Evolutionary conservation across 2,797 vertebrate species (phyloP).

Genomic region (Typhlichthys eigenmanni): DNA sequence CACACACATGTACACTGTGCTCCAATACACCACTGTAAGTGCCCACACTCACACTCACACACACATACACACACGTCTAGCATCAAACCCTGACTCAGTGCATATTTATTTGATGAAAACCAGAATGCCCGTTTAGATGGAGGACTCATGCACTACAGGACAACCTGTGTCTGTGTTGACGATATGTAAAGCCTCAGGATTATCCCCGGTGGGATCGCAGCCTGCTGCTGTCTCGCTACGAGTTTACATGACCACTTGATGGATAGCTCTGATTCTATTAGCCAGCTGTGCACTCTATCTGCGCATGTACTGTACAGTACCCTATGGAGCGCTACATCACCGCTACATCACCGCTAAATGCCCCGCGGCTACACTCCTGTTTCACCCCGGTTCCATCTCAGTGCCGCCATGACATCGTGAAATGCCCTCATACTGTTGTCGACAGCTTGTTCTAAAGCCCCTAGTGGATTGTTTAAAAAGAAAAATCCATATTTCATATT

Average conservation of each 20-base stretch:
- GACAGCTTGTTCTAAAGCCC: constrained; percentile 48
- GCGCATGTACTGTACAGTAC: constrained; percentile 27
- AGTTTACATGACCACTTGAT: constrained; percentile 71
- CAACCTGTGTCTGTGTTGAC: constrained; percentile 75
- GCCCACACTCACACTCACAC: constrained; percentile 29
- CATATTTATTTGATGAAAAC: constrained; percentile 69
- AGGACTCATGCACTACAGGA: constrained; percentile 58
- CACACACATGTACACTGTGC: constrained; percentile 6
- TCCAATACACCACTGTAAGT: constrained; percentile 23
- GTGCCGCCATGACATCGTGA: constrained; percentile 49
- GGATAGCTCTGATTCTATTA: constrained; percentile 68
- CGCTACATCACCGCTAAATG: constrained; percentile 59
- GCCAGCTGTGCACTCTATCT: constrained; percentile 61
- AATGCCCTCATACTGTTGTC: constrained; percentile 43
- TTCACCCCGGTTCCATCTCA: constrained; percentile 36
- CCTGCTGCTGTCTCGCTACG: constrained; percentile 49
- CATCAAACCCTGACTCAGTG: constrained; percentile 27
- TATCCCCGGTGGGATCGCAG: constrained; percentile 66
- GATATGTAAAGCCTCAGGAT: constrained; percentile 71
- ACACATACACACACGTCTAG: constrained; percentile 23
- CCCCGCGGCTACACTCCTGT: constrained; percentile 58
- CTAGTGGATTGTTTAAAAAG: background rate
- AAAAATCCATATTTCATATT: constrained; percentile 29
- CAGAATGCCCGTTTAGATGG: constrained; percentile 64
- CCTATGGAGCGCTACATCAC: constrained; percentile 35